Conservation (phyloP, 2,113 vertebrate genomes). For the Ginglymostoma cirratum region DNA sequence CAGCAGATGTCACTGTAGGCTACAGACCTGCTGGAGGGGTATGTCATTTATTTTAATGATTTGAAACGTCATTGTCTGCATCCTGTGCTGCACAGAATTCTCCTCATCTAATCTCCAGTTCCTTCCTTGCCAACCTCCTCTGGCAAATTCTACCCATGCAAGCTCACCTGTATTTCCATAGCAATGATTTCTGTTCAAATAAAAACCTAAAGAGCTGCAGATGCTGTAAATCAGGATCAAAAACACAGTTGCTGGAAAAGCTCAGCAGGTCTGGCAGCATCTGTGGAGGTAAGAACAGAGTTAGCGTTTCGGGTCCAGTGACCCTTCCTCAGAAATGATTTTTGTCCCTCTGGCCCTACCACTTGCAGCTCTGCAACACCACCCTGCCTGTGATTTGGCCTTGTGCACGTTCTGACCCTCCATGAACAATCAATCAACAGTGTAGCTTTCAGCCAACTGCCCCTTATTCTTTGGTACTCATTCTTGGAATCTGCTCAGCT, state of each 20-base stretch:
- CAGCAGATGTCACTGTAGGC: constrained; percentile 54
- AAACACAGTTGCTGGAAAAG: too few species aligned
- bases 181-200: neutral
- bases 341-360: neutral
- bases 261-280: too few species aligned
- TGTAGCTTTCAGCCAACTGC: neutral
- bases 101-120: neutral
- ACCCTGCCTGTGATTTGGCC: neutral
- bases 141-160: neutral
- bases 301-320: too few species aligned
- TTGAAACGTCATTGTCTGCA: neutral
- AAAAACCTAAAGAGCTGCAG: too few species aligned
- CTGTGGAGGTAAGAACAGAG: too few species aligned
- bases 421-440: neutral
- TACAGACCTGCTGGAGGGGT: constrained; percentile 59
- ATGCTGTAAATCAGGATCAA: too few species aligned
- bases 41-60: neutral
- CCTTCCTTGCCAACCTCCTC: neutral
- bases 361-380: too few species aligned
- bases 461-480: neutral
- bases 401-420: neutral
- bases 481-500: neutral
- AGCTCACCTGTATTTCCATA: neutral
- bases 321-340: too few species aligned
- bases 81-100: neutral